Conservation (phyloP, 2,888 invertebrate species). For the Psylliodes chrysocephalus region DNA sequence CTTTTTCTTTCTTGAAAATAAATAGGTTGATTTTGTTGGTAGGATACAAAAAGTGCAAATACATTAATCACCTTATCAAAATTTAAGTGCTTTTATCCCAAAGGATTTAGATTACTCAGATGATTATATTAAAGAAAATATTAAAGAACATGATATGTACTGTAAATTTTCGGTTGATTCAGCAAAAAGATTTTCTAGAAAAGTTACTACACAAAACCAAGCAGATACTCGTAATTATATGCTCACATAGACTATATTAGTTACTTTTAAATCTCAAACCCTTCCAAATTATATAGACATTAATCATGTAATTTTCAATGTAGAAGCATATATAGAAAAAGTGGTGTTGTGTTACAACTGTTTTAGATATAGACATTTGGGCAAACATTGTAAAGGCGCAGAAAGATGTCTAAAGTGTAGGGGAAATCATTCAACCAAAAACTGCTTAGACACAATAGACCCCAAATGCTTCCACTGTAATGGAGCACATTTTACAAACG, state of each 20-base stretch:
- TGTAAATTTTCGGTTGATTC: conserved; percentile 1
- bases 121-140: background rate
- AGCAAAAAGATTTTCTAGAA: background rate
- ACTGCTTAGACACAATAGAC: background rate
- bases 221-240: background rate
- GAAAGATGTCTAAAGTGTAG: background rate
- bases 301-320: background rate
- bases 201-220: background rate
- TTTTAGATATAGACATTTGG: conserved; percentile 12
- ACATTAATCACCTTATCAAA: no score
- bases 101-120: background rate
- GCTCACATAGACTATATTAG: conserved; percentile 8
- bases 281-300: conserved; percentile 8
- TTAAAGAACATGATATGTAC: background rate
- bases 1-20: no score
- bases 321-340: conserved; percentile 10
- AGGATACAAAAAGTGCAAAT: no score
- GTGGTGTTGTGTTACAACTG: conserved; percentile 12
- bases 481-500: conserved; percentile 6
- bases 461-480: conserved; percentile 5
- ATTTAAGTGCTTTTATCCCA: no score
- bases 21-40: no score
- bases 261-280: background rate
- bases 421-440: background rate
- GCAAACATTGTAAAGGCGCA: conserved; percentile 1